Evolutionary conservation across 2,113 vertebrate species (phyloP).

Genomic region (Pelmatolapia mariae): DNA sequence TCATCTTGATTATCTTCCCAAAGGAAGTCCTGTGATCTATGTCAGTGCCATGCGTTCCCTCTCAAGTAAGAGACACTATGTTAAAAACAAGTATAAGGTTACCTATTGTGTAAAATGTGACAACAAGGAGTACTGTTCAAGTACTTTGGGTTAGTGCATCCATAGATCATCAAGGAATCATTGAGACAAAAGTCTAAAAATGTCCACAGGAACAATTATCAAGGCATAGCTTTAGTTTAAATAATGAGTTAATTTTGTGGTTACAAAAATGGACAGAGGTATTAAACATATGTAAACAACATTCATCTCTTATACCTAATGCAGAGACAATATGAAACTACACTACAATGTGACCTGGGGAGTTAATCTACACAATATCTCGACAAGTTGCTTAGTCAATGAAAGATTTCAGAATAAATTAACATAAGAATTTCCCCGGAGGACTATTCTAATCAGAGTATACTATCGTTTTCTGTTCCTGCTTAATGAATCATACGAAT

Average conservation of each 20-base stretch:
- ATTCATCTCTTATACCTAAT: slow-evolving; percentile 41
- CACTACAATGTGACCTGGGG: slow-evolving; percentile 51
- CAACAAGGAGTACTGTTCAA: not conserved
- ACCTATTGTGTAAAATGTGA: not conserved
- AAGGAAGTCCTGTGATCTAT: not conserved
- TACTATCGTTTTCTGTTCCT: slow-evolving; percentile 95
- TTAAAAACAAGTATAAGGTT: not conserved
- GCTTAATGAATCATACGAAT: slow-evolving; percentile 99
- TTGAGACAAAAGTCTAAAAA: not conserved
- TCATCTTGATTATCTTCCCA: not conserved
- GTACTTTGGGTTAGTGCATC: not conserved
- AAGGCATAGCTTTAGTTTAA: not conserved
- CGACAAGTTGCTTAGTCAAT: slow-evolving; percentile 89
- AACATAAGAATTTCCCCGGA: slow-evolving; percentile 83
- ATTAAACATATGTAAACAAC: slow-evolving; percentile 55
- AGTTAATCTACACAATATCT: slow-evolving; percentile 76
- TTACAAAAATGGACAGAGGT: slow-evolving; percentile 11
- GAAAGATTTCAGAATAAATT: slow-evolving; percentile 86
- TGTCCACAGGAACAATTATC: not conserved
- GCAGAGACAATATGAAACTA: slow-evolving; percentile 32
- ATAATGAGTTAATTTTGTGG: not conserved
- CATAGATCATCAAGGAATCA: not conserved
- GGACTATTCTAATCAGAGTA: slow-evolving; percentile 85
- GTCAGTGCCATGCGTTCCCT: not conserved
- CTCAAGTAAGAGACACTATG: not conserved